Base-by-base conservation (phyloP, 2,888 invertebrate genomes). In the Chelonus formosanus region DNA sequence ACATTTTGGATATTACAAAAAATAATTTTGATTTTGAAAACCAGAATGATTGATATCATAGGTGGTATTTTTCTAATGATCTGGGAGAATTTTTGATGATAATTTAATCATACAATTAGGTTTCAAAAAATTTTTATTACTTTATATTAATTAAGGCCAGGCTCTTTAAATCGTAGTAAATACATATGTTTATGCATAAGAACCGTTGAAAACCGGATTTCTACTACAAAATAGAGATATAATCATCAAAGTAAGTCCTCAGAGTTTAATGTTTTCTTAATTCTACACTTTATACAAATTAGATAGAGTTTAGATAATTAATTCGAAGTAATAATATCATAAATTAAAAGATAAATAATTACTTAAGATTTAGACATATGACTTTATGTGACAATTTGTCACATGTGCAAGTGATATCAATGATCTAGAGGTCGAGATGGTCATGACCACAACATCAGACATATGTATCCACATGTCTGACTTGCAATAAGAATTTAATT, bases 381-480 rank as follows among this genome's bases (percentile, higher is more conserved):
- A 7, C 56, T 6, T 45, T 44, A 8, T 53, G 52, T 60, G 69
- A 69, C 78, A 77, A 79, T 80, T 80, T 80, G 78, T 78, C 78
- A 78, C 79, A 40, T 40, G 6, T 40, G 40, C 40, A 40, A 40
- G 76, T 77, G 78, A 78, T 81, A 82, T 81, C 80, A 74, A 70
- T 72, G 79, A 81, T 81, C 80, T 80, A 72, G 74, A 75, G 79
- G 74, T 77, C 75, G 71, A 47, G 61, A 76, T 75, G 74, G 72
- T 74, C 75, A 75, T 77, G 78, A 79, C 79, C 79, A 74, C 67
- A 73, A 77, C 69, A 78, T 80, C 79, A 75, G 76, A 80, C 75
- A 70, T 75, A 75, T 75, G 78, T 78, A 74, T 75, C 76, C 80
- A 78, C 78, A 78, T 80, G 80, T 80, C 78, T 72, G 73, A 74